These are phyloP conservation scores for Archaeoteleia sp. DNA, from an alignment of 2,888 invertebrate genomes.

Conservation along the genomic window DNA sequence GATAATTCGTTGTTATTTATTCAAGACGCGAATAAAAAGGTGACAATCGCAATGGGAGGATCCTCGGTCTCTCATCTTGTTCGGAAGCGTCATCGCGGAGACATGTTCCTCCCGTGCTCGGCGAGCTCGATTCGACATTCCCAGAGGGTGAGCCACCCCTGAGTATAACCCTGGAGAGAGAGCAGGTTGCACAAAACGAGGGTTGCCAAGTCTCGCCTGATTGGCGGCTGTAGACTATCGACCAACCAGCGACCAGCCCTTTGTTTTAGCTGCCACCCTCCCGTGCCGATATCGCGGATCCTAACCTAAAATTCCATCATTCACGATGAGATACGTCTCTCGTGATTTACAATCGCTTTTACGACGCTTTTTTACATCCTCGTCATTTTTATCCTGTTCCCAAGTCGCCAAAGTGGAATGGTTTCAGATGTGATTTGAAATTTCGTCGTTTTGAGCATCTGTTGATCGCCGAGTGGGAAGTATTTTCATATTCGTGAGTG, in stretches of 20 bases:
- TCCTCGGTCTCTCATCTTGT: conserved; percentile 48
- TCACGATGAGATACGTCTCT: conserved; percentile 7
- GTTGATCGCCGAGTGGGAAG: too few relatives aligned
- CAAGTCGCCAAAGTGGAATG: too few relatives aligned
- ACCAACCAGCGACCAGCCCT: conserved; percentile 73
- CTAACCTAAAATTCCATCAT: too few relatives aligned
- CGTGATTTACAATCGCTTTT: conserved; percentile 12
- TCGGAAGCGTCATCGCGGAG: conserved; percentile 66
- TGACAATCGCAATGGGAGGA: conserved; percentile 49
- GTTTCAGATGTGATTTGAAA: too few relatives aligned
- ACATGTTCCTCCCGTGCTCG: conserved; percentile 58
- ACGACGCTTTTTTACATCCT: conserved; percentile 16
- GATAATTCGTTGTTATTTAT: conserved; percentile 42
- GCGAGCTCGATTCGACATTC: conserved; percentile 37
- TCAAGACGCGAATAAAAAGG: conserved; percentile 19
- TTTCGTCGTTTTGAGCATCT: too few relatives aligned
- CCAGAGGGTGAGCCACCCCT: conserved; percentile 55
- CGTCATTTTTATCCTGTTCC: too few relatives aligned
- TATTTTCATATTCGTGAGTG: too few relatives aligned
- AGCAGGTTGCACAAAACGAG: conserved; percentile 65
- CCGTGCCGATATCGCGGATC: too few relatives aligned
- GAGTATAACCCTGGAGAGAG: conserved; percentile 45
- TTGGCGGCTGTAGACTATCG: conserved; percentile 74
- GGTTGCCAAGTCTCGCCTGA: conserved; percentile 69
- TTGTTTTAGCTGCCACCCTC: conserved; percentile 74